These are phyloP conservation scores for Vireo griseus DNA, from an alignment of 2,797 vertebrate species.

Conservation along the genomic window DNA sequence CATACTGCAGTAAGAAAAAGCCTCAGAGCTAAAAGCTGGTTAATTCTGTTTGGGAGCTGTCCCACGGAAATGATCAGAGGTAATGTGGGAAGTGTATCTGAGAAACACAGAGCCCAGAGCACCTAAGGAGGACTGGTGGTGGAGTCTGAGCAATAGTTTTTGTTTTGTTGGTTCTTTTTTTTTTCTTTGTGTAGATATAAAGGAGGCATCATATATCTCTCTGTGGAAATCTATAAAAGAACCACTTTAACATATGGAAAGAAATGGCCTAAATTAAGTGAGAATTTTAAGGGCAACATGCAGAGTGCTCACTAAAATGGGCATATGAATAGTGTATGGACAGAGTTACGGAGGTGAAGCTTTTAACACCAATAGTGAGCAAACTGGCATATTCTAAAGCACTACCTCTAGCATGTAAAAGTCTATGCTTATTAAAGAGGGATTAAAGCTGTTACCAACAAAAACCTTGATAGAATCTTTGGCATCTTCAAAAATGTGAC, in stretches of 20 bases:
- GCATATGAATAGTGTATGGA: background rate
- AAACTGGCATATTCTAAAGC: background rate
- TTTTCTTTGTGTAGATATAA: background rate
- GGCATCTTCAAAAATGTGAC: background rate
- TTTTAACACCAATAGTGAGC: background rate
- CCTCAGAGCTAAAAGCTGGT: background rate
- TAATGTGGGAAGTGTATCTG: background rate
- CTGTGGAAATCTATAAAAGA: background rate
- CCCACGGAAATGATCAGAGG: background rate
- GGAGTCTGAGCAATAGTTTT: background rate
- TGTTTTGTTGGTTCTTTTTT: background rate
- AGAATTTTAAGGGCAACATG: background rate
- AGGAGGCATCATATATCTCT: background rate
- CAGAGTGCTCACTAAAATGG: background rate
- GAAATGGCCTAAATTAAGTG: background rate
- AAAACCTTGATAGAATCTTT: background rate
- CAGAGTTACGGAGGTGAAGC: background rate
- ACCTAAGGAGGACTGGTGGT: background rate
- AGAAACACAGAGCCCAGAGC: background rate
- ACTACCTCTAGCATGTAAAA: background rate
- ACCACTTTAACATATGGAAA: background rate
- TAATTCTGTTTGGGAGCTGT: background rate
- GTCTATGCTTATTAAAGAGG: background rate
- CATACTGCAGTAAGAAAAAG: background rate
- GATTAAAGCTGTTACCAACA: background rate